phyloP scores from a whole-genome alignment of 2,113 vertebrate species.

The Myotis lucifugus region DNA sequence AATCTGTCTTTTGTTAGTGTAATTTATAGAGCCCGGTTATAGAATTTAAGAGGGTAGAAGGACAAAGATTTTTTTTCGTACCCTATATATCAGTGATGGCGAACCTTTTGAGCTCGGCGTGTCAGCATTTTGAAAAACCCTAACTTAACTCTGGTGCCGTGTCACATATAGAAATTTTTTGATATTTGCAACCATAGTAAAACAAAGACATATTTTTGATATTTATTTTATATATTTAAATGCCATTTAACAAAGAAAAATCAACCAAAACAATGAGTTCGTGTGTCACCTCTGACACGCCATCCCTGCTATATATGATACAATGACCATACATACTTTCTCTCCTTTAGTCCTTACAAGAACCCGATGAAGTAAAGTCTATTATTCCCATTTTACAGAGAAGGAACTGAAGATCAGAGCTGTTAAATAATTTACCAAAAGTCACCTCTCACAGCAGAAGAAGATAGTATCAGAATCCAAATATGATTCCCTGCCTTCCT shows the following conservation, averaged over 20 bases:
- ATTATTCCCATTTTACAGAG: background rate
- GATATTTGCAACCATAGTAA: too few species aligned
- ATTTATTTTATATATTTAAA: too few species aligned
- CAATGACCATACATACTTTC: background rate
- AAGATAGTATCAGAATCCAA: background rate
- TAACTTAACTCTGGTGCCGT: too few species aligned
- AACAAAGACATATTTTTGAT: too few species aligned
- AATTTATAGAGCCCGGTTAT: background rate
- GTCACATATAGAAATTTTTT: too few species aligned
- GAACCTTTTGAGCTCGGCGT: too few species aligned
- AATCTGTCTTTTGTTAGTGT: background rate
- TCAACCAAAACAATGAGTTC: too few species aligned
- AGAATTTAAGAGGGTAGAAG: background rate
- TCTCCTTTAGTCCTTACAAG: background rate
- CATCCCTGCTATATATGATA: background rate
- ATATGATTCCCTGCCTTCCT: background rate
- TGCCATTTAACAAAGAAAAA: too few species aligned
- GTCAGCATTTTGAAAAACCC: too few species aligned
- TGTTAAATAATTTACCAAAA: background rate
- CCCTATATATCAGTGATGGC: background rate
- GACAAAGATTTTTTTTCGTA: background rate
- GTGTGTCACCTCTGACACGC: too few species aligned
- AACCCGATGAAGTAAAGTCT: background rate
- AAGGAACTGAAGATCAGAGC: background rate
- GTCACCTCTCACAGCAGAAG: background rate